A percentile compares a stretch with the other conserved stretches of the same genome.
Conservation (phyloP, 2,113 vertebrate species). For the Alethe diademata region DNA sequence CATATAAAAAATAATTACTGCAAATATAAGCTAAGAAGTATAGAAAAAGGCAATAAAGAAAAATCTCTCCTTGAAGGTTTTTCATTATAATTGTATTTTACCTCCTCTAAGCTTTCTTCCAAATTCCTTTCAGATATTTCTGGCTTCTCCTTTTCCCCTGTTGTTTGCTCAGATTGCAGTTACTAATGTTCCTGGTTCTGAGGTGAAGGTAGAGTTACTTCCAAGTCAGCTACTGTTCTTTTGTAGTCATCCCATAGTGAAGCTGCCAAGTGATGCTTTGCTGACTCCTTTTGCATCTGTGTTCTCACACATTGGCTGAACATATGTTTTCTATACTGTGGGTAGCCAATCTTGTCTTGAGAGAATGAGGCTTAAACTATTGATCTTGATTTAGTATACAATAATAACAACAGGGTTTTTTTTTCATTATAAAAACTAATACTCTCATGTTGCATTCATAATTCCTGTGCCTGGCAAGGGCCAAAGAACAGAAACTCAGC, state of each 20-base stretch:
- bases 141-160: neutral
- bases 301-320: neutral
- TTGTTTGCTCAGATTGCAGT: neutral
- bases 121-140: neutral
- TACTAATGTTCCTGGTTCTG: neutral
- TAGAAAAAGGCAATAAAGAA: conserved; percentile 8
- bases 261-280: neutral
- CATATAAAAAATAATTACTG: neutral
- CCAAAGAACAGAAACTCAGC: neutral
- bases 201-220: neutral
- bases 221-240: neutral
- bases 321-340: neutral
- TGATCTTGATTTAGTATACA: neutral
- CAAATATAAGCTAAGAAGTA: neutral
- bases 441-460: neutral
- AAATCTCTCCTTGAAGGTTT: conserved; percentile 1
- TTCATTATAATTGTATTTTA: neutral
- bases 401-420: neutral
- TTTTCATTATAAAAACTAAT: neutral
- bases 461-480: neutral
- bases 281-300: neutral
- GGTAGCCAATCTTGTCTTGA: neutral
- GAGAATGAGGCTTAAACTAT: neutral
- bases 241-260: neutral
- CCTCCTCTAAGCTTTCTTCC: conserved; percentile 1